Evolutionary conservation across 2,113 vertebrate species (phyloP).

Genomic region (Callochromis pleurospilus): DNA sequence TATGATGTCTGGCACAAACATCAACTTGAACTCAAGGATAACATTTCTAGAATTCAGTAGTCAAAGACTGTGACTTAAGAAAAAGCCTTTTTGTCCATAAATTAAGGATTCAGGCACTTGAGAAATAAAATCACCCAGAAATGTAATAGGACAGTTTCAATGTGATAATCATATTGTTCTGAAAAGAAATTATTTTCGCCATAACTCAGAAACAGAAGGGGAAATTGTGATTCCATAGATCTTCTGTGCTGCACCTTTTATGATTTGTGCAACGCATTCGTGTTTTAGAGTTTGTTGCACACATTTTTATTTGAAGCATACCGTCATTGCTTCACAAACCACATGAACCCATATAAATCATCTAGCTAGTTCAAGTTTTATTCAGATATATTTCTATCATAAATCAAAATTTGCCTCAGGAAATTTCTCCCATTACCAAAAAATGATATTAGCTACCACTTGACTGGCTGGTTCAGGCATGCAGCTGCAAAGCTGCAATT

Average conservation of each 20-base stretch:
- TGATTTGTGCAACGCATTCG: not conserved
- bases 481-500: not conserved
- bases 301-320: not conserved
- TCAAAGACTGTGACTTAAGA: fast-evolving
- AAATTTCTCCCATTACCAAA: not conserved
- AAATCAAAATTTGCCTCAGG: not conserved
- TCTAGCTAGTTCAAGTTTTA: not conserved
- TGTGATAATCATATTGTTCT: not conserved
- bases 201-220: not conserved
- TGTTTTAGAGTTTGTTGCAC: not conserved
- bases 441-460: not conserved
- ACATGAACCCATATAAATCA: not conserved
- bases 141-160: not conserved
- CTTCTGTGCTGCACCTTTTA: not conserved
- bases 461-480: not conserved
- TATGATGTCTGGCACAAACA: not conserved
- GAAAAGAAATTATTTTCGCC: not conserved
- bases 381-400: not conserved
- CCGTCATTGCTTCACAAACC: not conserved
- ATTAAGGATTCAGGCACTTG: not conserved
- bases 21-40: not conserved
- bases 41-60: not conserved
- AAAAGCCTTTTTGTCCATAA: not conserved
- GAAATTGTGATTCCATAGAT: not conserved
- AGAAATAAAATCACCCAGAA: not conserved